Base-by-base conservation (phyloP, 2,797 vertebrate species). In the Mormyrops boulengeri region DNA sequence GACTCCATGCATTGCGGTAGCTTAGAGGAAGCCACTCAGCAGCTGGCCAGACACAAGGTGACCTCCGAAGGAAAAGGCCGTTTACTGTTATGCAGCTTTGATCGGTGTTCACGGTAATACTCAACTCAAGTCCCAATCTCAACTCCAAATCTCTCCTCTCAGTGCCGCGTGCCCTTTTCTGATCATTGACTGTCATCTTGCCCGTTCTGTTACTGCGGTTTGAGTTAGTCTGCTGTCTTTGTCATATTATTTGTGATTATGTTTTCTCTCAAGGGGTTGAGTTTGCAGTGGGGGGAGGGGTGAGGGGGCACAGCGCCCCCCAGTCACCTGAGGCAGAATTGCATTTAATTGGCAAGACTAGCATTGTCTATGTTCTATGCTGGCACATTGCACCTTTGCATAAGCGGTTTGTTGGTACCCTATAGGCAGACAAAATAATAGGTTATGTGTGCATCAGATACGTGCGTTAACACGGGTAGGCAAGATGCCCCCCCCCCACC, bases 31-130 rank as follows among this genome's bases (percentile, higher is more conserved):
- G 96, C 97, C 50, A 97, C 98, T 88, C 98, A 99, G 89, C 98
- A 99, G 41, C 94, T 99, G 92, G 97, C 99, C 73, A 97, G 96
- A 73, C 98, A 99, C 94, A 99, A 99, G 97, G 99, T 99, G 90
- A 19, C 49, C 62, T 90, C n/a, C 9, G 0, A 2, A n/a, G n/a
- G 60, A 26, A 34, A 62, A 88, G 62, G 87, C 22, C 11, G 30
- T 34, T 22, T 50, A 3, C 12, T 87, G 14, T 17, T 7, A 34
- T 41, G 22, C 50, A n/a, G 0, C 44, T 52, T 52, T 30, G 44
- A 26, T 50, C n/a, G 8, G n/a, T n/a, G 26, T 85, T 30, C 44
- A 22, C 44, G 50, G 34, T 77, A 2, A 41, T 41, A 2, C 69
- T 38, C 69, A 41, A 2, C 69, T 77, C 34, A 77, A 41, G 66